These are phyloP conservation scores for Phrynocephalus vlangalii DNA, from an alignment of 2,797 vertebrate genomes.

Conservation along the genomic window DNA sequence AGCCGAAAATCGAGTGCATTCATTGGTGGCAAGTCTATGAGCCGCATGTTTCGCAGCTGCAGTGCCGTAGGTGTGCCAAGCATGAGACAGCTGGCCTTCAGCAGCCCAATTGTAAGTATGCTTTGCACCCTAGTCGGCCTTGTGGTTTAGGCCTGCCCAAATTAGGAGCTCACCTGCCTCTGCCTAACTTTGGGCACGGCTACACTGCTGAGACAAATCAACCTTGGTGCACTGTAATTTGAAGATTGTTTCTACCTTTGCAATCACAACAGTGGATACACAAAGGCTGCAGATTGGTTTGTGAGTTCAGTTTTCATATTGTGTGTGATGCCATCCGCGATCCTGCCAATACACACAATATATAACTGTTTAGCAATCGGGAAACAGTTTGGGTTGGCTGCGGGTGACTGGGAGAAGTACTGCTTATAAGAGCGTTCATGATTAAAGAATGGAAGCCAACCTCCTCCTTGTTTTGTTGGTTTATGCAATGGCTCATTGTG, in stretches of 20 bases:
- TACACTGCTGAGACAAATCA: too few relatives aligned
- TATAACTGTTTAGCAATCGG: too few relatives aligned
- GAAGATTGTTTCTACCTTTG: too few relatives aligned
- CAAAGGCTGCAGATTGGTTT: too few relatives aligned
- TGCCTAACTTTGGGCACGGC: not conserved
- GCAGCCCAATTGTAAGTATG: slow-evolving; percentile 88
- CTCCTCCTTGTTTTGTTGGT: too few relatives aligned
- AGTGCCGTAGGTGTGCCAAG: slow-evolving; percentile 41
- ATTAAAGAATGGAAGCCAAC: not conserved
- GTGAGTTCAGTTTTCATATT: too few relatives aligned
- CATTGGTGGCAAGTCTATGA: slow-evolving; percentile 67
- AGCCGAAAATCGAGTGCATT: slow-evolving; percentile 58
- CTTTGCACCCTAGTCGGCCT: not conserved
- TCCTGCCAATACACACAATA: not conserved
- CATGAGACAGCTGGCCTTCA: slow-evolving; percentile 83
- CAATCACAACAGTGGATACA: too few relatives aligned
- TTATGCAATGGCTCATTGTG: too few relatives aligned
- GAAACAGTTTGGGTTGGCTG: not conserved
- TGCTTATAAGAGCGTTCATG: not conserved
- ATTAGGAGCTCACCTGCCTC: not conserved
- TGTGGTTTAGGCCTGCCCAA: not conserved
- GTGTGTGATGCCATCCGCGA: too few relatives aligned
- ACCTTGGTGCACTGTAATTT: too few relatives aligned
- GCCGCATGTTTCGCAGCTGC: slow-evolving; percentile 70
- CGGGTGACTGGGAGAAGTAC: not conserved